phyloP scores from a whole-genome alignment of 2,888 invertebrate species.

The Anaspis maculata region DNA sequence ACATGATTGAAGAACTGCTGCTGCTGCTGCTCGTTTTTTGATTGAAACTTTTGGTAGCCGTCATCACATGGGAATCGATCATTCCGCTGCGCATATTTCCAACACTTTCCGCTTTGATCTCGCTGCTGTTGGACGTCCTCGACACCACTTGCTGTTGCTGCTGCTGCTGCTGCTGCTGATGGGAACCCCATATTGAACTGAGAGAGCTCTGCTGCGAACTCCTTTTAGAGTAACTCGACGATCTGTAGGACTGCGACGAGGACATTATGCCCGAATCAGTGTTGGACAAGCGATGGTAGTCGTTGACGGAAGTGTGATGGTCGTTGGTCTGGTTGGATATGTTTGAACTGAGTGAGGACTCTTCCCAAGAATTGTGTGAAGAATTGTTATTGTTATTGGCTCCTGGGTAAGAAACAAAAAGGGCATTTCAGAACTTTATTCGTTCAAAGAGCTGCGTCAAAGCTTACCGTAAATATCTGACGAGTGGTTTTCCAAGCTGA shows the following conservation, averaged over 20 bases:
- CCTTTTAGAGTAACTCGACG: slow-evolving; percentile 52
- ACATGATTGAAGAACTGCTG: slow-evolving; percentile 24
- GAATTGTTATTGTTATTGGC: no score
- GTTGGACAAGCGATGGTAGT: slow-evolving; percentile 38
- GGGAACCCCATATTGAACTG: slow-evolving; percentile 33
- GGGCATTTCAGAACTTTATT: no score
- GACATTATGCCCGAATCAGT: slow-evolving; percentile 55
- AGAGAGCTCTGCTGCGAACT: slow-evolving; percentile 53
- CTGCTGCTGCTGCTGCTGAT: slow-evolving; percentile 28
- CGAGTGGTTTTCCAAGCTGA: slow-evolving; percentile 34
- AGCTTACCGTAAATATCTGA: slow-evolving; percentile 21
- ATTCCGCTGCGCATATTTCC: no score
- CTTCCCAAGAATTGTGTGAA: slow-evolving; percentile 35
- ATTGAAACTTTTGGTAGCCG: slow-evolving; percentile 15
- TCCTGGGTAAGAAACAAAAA: no score
- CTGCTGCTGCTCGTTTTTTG: slow-evolving; percentile 21
- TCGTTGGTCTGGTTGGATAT: slow-evolving; percentile 32
- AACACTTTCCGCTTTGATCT: slow-evolving; percentile 30
- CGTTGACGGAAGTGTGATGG: slow-evolving; percentile 25
- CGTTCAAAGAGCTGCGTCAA: no score
- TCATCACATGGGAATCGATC: slow-evolving; percentile 12
- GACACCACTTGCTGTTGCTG: slow-evolving; percentile 20
- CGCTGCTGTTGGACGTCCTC: slow-evolving; percentile 18
- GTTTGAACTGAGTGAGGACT: slow-evolving; percentile 33
- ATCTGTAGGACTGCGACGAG: slow-evolving; percentile 48